phyloP scores from a whole-genome alignment of 2,888 invertebrate species.

The Ennomos erosarius region DNA sequence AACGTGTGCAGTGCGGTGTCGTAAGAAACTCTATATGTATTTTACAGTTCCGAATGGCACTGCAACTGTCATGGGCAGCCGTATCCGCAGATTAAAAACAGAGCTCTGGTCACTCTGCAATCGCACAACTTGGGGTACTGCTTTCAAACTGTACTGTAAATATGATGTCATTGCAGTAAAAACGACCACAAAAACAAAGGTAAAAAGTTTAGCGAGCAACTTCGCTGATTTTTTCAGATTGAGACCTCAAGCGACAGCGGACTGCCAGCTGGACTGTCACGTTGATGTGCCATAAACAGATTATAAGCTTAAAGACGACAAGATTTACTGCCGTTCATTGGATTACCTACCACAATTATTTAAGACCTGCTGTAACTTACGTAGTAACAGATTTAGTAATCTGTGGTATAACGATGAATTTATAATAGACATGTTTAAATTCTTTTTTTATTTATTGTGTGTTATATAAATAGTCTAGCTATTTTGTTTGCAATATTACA shows the following conservation, averaged over 20 bases:
- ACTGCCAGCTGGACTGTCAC: constrained; percentile 11
- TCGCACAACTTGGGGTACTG: constrained; percentile 9
- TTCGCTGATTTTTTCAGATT: constrained; percentile 38
- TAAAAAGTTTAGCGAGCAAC: constrained; percentile 32
- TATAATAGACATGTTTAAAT: too few species aligned
- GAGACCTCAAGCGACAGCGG: constrained; percentile 28
- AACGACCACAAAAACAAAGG: constrained; percentile 32
- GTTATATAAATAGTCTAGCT: too few species aligned
- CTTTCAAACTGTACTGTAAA: neutral
- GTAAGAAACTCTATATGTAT: too few species aligned
- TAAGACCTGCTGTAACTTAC: too few species aligned
- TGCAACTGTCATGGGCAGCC: too few species aligned
- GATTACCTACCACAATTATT: constrained; percentile 5
- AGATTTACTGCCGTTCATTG: constrained; percentile 6
- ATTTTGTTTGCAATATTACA: too few species aligned
- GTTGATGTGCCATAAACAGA: constrained; percentile 2
- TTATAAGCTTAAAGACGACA: neutral
- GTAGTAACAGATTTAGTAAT: too few species aligned
- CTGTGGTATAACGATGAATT: too few species aligned
- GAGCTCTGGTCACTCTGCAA: neutral
- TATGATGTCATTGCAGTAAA: constrained; percentile 39
- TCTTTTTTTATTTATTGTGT: too few species aligned
- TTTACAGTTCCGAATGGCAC: too few species aligned
- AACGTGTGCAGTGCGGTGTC: too few species aligned
- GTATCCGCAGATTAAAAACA: too few species aligned